Percentiles rank a stretch among this genome's conserved stretches.
Evolutionary conservation across 2,888 invertebrate genomes (phyloP).

Genomic region (Conops quadrifasciatus): DNA sequence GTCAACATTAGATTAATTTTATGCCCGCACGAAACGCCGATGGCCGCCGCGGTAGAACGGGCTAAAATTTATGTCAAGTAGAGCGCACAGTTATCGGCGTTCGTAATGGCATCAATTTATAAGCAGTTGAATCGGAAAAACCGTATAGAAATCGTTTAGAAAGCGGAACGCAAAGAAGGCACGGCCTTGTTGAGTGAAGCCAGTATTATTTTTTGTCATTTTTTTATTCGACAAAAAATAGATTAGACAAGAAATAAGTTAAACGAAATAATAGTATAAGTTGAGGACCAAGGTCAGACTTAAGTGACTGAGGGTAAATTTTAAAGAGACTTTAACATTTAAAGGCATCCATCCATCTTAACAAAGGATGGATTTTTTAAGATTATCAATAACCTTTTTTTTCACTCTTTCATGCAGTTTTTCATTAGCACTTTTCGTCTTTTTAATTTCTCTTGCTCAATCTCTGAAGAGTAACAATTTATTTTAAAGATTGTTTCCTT

Average conservation of each 20-base stretch:
- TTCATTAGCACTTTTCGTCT: not conserved
- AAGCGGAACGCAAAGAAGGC: not conserved
- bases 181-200: not conserved
- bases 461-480: not conserved
- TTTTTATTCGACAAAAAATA: too few species aligned
- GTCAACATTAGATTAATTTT: conserved; percentile 33
- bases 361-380: too few species aligned
- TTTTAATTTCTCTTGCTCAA: not conserved
- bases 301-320: too few species aligned
- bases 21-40: conserved; percentile 17
- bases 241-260: too few species aligned
- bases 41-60: not conserved
- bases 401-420: not conserved
- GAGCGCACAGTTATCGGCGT: conserved; percentile 17
- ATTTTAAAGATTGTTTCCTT: not conserved
- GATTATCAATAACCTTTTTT: not conserved
- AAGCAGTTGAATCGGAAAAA: conserved; percentile 22
- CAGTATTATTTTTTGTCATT: too few species aligned
- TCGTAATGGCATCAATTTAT: conserved; percentile 27
- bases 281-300: too few species aligned
- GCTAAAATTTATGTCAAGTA: conserved; percentile 31
- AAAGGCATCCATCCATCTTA: too few species aligned
- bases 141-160: not conserved
- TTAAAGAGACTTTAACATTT: too few species aligned
- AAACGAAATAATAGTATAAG: too few species aligned